Evolutionary conservation across 1,140 invertebrate genomes (phyloP).

Genomic region (Subanguina moxae): DNA sequence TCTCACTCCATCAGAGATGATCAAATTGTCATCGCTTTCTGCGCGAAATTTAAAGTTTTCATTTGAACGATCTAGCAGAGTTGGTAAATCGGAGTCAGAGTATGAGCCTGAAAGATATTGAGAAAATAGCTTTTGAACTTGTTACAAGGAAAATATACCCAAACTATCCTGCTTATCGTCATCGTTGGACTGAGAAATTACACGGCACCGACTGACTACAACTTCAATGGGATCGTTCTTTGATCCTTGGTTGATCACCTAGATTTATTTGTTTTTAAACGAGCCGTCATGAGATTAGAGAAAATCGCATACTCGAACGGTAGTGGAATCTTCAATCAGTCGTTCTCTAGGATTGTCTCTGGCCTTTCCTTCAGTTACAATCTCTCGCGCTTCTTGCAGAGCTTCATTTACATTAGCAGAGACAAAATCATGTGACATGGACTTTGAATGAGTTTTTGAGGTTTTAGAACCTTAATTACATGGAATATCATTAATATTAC

Average conservation of each 20-base stretch:
- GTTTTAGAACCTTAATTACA: too few relatives aligned
- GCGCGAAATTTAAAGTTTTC: slow-evolving; percentile 7
- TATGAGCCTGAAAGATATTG: slow-evolving; percentile 32
- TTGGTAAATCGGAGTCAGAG: slow-evolving; percentile 35
- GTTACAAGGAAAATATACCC: background rate
- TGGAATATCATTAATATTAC: too few relatives aligned
- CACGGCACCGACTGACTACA: slow-evolving; percentile 22
- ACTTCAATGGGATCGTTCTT: slow-evolving; percentile 42
- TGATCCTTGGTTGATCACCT: slow-evolving; percentile 32
- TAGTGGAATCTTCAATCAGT: slow-evolving; percentile 46
- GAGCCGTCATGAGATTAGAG: background rate
- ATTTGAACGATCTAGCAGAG: slow-evolving; percentile 15
- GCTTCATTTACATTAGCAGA: slow-evolving; percentile 45
- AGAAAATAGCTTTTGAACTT: background rate
- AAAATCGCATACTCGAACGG: slow-evolving; percentile 23
- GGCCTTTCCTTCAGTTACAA: slow-evolving; percentile 43
- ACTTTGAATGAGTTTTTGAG: too few relatives aligned
- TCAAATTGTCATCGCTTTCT: slow-evolving; percentile 10
- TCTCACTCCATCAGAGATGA: slow-evolving; percentile 5
- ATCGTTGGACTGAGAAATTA: slow-evolving; percentile 14
- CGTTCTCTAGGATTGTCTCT: slow-evolving; percentile 32
- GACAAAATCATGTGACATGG: slow-evolving; percentile 34
- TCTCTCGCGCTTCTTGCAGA: slow-evolving; percentile 43
- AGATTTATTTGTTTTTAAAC: background rate
- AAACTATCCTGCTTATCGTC: slow-evolving; percentile 24